phyloP scores from a whole-genome alignment of 2,797 vertebrate species.

The Microctenopoma steveboyesi region DNA sequence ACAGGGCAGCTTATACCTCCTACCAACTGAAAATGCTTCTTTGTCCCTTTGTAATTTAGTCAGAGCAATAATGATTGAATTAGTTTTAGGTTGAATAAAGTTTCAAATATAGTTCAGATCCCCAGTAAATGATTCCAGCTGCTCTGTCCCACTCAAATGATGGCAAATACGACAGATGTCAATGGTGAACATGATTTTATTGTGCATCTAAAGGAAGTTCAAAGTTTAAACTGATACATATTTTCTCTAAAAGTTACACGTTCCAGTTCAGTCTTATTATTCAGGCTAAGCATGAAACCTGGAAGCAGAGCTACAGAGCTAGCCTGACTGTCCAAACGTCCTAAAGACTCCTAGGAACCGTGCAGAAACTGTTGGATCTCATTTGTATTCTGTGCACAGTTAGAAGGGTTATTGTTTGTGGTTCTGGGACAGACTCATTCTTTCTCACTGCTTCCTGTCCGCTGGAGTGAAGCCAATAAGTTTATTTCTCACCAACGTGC shows the following conservation, averaged over 20 bases:
- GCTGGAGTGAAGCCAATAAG: not conserved
- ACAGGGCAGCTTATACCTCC: slow-evolving; percentile 48
- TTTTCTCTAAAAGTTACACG: not conserved
- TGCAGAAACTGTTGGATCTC: not conserved
- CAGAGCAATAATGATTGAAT: slow-evolving; percentile 68
- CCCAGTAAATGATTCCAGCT: not conserved
- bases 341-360: not conserved
- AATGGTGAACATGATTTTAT: not conserved
- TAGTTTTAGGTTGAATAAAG: slow-evolving; percentile 16
- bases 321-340: not conserved
- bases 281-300: not conserved
- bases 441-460: not conserved
- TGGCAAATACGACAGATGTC: too few relatives aligned
- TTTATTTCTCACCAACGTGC: not conserved
- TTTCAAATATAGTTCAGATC: slow-evolving; percentile 37
- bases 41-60: slow-evolving; percentile 43
- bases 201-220: not conserved
- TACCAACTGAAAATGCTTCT: slow-evolving; percentile 17
- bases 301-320: not conserved
- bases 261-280: not conserved
- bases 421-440: not conserved
- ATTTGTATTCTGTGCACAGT: not conserved
- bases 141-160: slow-evolving; percentile 9
- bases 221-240: not conserved
- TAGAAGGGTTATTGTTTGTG: not conserved